Evolutionary conservation across 2,888 invertebrate species (phyloP).

Genomic region (Lasioglossum vierecki): DNA sequence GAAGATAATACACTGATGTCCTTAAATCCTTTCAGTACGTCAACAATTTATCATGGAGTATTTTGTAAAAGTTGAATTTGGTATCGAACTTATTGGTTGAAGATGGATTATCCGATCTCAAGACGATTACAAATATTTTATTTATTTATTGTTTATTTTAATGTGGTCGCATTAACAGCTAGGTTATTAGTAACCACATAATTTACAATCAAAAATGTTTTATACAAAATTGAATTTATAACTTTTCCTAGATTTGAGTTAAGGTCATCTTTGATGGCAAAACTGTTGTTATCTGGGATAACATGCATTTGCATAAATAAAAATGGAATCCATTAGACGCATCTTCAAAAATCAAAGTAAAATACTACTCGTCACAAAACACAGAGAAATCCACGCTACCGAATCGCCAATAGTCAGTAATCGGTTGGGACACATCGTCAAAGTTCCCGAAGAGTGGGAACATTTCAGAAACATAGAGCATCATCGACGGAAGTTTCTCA

Average conservation of each 20-base stretch:
- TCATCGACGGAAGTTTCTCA: not conserved
- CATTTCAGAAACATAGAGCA: not conserved
- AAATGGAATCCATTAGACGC: not conserved
- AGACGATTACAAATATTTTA: not conserved
- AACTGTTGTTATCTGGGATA: no score
- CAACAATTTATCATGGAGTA: not conserved
- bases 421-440: not conserved
- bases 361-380: not conserved
- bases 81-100: not conserved
- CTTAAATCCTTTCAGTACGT: no score
- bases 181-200: no score
- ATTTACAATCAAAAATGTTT: no score
- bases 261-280: no score
- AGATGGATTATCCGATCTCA: not conserved
- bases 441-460: not conserved
- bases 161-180: no score
- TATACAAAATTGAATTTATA: no score
- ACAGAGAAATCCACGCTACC: no score
- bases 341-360: not conserved
- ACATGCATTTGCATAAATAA: not conserved
- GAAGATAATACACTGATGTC: no score
- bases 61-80: not conserved
- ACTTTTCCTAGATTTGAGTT: no score
- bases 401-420: not conserved
- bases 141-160: no score